phyloP scores from a whole-genome alignment of 2,888 invertebrate genomes.

The Rhagium mordax region DNA sequence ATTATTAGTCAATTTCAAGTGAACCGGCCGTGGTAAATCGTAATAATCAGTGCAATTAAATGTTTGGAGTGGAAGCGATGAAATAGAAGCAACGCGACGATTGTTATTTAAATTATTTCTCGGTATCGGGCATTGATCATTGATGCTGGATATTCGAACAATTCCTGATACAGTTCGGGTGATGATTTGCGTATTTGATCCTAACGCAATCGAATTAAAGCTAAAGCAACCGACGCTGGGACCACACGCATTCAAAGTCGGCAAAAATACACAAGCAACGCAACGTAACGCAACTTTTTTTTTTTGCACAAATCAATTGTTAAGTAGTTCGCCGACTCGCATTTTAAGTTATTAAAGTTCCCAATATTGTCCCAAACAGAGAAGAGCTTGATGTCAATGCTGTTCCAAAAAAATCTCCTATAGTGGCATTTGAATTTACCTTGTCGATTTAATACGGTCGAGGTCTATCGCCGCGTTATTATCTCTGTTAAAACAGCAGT shows the following conservation, averaged over 20 bases:
- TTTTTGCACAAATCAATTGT: too few relatives aligned
- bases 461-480: slow-evolving; percentile 41
- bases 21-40: slow-evolving; percentile 47
- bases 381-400: too few relatives aligned
- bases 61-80: slow-evolving; percentile 29
- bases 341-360: too few relatives aligned
- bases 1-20: slow-evolving; percentile 53
- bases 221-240: neutral
- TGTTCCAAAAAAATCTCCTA: too few relatives aligned
- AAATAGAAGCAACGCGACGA: neutral
- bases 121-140: neutral
- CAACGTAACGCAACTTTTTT: neutral
- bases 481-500: slow-evolving; percentile 46
- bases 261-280: neutral
- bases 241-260: slow-evolving; percentile 1
- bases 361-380: too few relatives aligned
- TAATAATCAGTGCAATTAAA: slow-evolving; percentile 48
- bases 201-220: neutral
- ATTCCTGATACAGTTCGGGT: neutral
- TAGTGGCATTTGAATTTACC: slow-evolving; percentile 38
- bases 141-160: neutral
- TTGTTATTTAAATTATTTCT: slow-evolving; percentile 19
- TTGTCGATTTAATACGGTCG: slow-evolving; percentile 28
- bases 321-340: too few relatives aligned
- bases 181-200: slow-evolving; percentile 19